Conservation (phyloP, 2,113 vertebrate species). For the Rhinolophus sinicus region DNA sequence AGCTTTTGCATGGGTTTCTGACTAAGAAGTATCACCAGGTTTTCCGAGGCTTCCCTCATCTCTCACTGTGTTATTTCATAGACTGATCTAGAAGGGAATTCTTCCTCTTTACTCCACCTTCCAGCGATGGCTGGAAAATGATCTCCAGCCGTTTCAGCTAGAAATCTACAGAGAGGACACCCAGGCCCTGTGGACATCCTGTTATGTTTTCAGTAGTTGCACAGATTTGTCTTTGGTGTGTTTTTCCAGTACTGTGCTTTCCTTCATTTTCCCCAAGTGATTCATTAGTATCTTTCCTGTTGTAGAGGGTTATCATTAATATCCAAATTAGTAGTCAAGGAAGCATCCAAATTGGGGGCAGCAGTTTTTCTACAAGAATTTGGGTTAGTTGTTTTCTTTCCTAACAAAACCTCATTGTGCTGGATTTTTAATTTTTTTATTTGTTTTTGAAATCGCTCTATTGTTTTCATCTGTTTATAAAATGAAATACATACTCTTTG, state of each 20-base stretch:
- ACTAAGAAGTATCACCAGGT: background rate
- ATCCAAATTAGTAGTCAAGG: constrained; percentile 65
- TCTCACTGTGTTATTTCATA: background rate
- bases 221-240: background rate
- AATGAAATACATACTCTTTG: background rate
- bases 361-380: constrained; percentile 51
- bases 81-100: background rate
- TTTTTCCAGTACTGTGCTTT: constrained; percentile 44
- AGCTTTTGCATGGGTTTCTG: background rate
- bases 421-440: constrained; percentile 2
- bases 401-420: constrained; percentile 44
- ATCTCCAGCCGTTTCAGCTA: background rate
- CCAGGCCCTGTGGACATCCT: background rate
- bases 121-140: background rate
- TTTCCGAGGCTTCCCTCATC: background rate
- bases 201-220: constrained; percentile 5
- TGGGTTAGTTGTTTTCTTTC: constrained; percentile 59
- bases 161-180: background rate
- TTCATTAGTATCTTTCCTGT: constrained; percentile 67
- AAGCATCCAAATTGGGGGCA: constrained; percentile 66
- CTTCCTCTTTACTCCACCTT: background rate
- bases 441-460: background rate
- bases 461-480: constrained; percentile 47
- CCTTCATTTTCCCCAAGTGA: constrained; percentile 57
- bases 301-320: constrained; percentile 61